Conservation (phyloP, 1,140 invertebrate genomes). For the Pseudomyrmex concolor region DNA sequence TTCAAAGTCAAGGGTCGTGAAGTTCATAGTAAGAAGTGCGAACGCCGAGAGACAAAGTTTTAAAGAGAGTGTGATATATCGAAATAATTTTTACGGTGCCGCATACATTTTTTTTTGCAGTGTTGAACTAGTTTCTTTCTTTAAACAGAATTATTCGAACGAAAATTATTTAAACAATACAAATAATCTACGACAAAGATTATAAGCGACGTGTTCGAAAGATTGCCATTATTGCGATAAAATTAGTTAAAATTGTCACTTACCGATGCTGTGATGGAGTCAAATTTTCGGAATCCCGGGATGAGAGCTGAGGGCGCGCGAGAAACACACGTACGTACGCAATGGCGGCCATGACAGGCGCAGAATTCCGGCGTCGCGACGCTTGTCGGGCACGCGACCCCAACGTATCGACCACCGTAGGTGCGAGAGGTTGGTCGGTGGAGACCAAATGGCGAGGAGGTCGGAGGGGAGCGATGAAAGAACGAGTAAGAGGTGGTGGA, state of each 20-base stretch:
- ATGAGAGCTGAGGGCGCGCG: constrained; percentile 41
- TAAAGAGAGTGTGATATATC: no score
- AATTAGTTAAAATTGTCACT: constrained; percentile 51
- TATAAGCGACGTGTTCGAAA: neutral
- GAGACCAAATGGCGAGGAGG: constrained; percentile 13
- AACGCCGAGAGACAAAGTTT: neutral
- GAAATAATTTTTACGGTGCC: no score
- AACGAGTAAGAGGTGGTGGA: constrained; percentile 66
- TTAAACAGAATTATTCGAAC: no score
- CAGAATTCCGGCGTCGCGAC: constrained; percentile 82
- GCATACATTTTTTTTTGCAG: no score
- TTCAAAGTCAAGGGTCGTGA: constrained; percentile 23
- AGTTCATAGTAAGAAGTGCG: neutral
- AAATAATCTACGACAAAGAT: neutral
- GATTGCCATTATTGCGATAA: constrained; percentile 13
- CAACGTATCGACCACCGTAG: constrained; percentile 83
- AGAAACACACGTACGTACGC: constrained; percentile 62
- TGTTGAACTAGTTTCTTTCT: no score
- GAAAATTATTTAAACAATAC: neutral
- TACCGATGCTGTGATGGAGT: constrained; percentile 30
- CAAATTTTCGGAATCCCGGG: constrained; percentile 22
- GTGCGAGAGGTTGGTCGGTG: constrained; percentile 39
- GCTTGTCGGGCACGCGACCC: constrained; percentile 80
- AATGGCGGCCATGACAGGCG: constrained; percentile 78
- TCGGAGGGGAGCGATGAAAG: constrained; percentile 56